These are phyloP conservation scores for Hippocampus zosterae DNA, from an alignment of 2,113 vertebrate species.

Conservation along the genomic window DNA sequence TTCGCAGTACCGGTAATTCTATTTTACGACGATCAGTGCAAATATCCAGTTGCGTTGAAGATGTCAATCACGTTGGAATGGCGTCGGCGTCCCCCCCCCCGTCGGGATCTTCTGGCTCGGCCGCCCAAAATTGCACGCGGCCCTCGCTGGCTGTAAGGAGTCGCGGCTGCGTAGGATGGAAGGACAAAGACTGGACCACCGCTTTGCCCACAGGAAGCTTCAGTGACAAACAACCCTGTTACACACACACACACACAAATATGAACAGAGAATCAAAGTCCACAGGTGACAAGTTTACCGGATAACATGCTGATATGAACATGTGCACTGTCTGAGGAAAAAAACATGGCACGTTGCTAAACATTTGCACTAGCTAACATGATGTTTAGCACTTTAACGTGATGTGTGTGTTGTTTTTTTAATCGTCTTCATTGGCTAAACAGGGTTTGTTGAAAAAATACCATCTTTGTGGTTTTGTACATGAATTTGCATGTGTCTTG, in stretches of 20 bases:
- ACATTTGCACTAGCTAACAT: not conserved
- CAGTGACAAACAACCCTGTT: constrained; percentile 76
- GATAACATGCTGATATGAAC: no score
- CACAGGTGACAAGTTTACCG: not conserved
- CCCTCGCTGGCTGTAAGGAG: constrained; percentile 81
- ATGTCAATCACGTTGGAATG: constrained; percentile 7
- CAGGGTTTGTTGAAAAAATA: no score
- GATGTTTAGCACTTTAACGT: no score
- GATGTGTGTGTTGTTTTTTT: no score
- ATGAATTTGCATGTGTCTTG: no score
- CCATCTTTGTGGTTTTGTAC: no score
- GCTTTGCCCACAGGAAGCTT: constrained; percentile 76
- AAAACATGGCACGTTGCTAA: not conserved
- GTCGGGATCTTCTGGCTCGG: constrained; percentile 67
- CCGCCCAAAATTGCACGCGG: constrained; percentile 81
- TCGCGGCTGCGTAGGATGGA: constrained; percentile 80
- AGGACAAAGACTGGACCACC: constrained; percentile 85
- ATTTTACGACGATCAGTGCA: not conserved
- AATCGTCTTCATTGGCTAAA: no score
- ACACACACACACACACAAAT: not conserved
- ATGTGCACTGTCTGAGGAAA: no score
- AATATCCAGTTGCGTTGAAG: not conserved
- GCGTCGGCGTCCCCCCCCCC: constrained; percentile 24
- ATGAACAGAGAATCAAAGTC: not conserved
- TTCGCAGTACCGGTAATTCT: not conserved